These are phyloP conservation scores for Drosophila neocordata DNA, from an alignment of 1,140 invertebrate genomes.

Conservation along the genomic window DNA sequence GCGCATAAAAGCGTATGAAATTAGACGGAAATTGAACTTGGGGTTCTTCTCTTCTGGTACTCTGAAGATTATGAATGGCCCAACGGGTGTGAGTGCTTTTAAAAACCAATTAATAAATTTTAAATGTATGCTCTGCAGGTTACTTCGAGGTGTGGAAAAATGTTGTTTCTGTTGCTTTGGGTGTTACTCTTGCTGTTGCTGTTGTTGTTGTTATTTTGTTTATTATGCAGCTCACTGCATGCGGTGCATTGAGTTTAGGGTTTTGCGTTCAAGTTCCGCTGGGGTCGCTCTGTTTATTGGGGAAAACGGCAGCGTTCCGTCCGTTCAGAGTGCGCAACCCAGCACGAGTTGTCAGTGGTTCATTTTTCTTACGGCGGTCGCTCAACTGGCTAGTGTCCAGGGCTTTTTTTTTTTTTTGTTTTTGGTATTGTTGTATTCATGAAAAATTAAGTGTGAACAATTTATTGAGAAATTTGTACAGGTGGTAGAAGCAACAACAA, in stretches of 20 bases:
- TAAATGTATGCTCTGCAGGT: conserved; percentile 75
- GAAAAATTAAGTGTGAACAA: conserved; percentile 80
- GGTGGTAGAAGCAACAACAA: conserved; percentile 49
- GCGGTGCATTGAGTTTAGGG: conserved; percentile 32
- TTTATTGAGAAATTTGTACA: conserved; percentile 81
- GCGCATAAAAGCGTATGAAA: conserved; percentile 78
- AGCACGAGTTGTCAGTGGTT: conserved; percentile 78
- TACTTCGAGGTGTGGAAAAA: conserved; percentile 44
- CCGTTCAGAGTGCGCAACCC: conserved; percentile 12
- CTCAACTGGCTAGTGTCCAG: conserved; percentile 15
- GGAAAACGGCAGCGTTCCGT: background rate
- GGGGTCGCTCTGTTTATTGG: conserved; percentile 21
- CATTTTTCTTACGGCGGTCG: conserved; percentile 64
- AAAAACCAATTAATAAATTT: conserved; percentile 81
- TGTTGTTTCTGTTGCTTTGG: conserved; percentile 31
- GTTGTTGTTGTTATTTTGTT: conserved; percentile 58
- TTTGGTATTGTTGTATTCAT: conserved; percentile 59
- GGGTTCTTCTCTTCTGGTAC: conserved; percentile 10
- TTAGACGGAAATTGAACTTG: conserved; percentile 76
- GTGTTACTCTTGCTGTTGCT: conserved; percentile 38
- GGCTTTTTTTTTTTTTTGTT: conserved; percentile 34
- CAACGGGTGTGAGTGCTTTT: conserved; percentile 77
- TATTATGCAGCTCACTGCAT: conserved; percentile 76
- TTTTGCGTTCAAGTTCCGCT: conserved; percentile 29
- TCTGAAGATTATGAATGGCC: conserved; percentile 72